phyloP scores from a whole-genome alignment of 2,113 vertebrate genomes.

The Strix uralensis region DNA sequence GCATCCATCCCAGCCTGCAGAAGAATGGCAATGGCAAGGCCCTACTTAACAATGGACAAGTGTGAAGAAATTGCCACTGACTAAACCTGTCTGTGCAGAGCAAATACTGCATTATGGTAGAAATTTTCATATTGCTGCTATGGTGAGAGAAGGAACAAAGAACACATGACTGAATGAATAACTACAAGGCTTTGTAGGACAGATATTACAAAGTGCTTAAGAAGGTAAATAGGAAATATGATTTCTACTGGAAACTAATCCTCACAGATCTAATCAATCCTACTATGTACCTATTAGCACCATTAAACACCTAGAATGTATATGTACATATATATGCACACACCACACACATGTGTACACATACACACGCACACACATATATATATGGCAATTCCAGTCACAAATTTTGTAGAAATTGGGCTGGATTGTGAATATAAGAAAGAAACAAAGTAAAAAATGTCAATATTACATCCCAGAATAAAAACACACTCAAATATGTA shows the following conservation, averaged over 20 bases:
- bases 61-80: neutral
- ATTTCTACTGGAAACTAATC: neutral
- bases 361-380: accelerated
- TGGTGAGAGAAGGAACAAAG: neutral
- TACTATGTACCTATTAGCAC: neutral
- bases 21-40: neutral
- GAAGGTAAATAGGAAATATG: neutral
- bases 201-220: neutral
- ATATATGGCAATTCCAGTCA: neutral
- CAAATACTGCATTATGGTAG: neutral
- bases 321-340: too few species aligned
- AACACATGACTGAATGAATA: neutral
- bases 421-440: neutral
- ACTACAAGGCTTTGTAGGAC: neutral
- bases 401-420: neutral
- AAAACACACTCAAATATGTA: neutral
- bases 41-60: neutral
- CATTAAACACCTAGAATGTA: neutral
- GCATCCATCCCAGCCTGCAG: neutral
- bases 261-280: neutral
- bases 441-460: neutral
- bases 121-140: neutral
- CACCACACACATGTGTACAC: accelerated
- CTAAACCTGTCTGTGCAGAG: neutral
- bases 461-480: neutral